Base-by-base conservation (phyloP, 2,113 vertebrate genomes). In the Corvus moneduloides region DNA sequence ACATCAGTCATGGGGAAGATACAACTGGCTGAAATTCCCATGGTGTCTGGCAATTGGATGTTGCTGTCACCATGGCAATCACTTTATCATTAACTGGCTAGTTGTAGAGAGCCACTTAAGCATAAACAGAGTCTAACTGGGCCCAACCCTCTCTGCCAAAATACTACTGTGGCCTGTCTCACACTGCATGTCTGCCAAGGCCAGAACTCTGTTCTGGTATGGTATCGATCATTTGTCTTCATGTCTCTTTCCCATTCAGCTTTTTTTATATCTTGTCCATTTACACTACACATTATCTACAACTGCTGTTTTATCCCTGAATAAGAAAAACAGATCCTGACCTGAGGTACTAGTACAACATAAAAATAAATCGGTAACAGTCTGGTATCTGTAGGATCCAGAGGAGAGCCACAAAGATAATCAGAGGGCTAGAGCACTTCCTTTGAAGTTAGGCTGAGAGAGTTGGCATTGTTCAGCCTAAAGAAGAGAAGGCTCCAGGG, bases 11-110 rank as follows among this genome's bases (percentile, higher is more conserved):
- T 11, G 8, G 3, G 1, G 5, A 51, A 24, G 28, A 27, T 28
- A 39, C 4, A 69, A n/a, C 28, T 91, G 39, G 33, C 35, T 80
- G 43, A 66, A 88, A 62, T 77, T 90, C 32, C 46, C 19, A 27
- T 0, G 0, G 11, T 21, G 3, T 27, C 23, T 80, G 61, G 21
- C 2, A 7, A 69, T 11, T 66, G 46, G 16, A 74, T 78, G 24
- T 51, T 6, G 4, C 19, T 73, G 41, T 66, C 48, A 54, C 23
- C 0, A 0, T 43, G 26, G 28, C 13, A 71, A 56, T 22, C 16
- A 21, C 13, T 16, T 55, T 2, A 2, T 33, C n/a, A 61, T 88
- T 69, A 66, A 14, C 11, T 44, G 21, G 10, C 23, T 63, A 71
- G 20, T 55, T 84, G 39, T 61, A 73, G 8, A 43, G 13, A 87